Evolutionary conservation across 2,888 invertebrate species (phyloP).

Genomic region (Euspilapteryx auroguttella): DNA sequence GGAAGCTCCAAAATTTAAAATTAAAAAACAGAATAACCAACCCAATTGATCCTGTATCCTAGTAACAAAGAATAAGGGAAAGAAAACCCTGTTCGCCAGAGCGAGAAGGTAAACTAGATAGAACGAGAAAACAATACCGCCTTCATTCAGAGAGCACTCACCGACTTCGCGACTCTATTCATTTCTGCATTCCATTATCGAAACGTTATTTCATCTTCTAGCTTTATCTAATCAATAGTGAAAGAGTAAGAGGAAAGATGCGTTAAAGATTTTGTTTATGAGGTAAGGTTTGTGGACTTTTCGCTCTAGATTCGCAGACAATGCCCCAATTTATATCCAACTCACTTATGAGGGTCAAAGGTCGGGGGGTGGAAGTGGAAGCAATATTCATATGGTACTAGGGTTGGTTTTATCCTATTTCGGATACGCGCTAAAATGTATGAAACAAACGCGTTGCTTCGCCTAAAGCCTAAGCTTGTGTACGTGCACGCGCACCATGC

Average conservation of each 20-base stretch:
- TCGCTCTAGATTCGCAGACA: slow-evolving; percentile 58
- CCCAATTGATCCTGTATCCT: slow-evolving; percentile 48
- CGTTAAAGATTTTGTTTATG: no score
- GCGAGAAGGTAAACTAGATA: slow-evolving; percentile 28
- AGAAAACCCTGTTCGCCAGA: slow-evolving; percentile 30
- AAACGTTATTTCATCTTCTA: slow-evolving; percentile 29
- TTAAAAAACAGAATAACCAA: slow-evolving; percentile 37
- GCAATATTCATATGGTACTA: slow-evolving; percentile 5
- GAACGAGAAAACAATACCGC: slow-evolving; percentile 44
- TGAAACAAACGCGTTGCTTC: no score
- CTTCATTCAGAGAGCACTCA: slow-evolving; percentile 46
- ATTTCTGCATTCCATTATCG: slow-evolving; percentile 25
- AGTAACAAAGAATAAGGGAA: slow-evolving; percentile 34
- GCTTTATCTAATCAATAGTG: slow-evolving; percentile 13
- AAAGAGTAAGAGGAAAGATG: slow-evolving; percentile 17
- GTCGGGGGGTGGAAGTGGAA: slow-evolving; percentile 20
- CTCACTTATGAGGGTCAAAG: slow-evolving; percentile 50
- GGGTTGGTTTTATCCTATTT: no score
- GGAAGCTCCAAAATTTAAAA: no score
- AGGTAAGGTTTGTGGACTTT: no score
- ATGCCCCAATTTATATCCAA: slow-evolving; percentile 61
- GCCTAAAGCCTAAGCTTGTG: no score
- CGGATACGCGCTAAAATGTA: no score
- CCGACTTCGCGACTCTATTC: no score
- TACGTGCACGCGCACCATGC: no score